Evolutionary conservation across 1,140 invertebrate species (phyloP).

Genomic region (Physella acuta): DNA sequence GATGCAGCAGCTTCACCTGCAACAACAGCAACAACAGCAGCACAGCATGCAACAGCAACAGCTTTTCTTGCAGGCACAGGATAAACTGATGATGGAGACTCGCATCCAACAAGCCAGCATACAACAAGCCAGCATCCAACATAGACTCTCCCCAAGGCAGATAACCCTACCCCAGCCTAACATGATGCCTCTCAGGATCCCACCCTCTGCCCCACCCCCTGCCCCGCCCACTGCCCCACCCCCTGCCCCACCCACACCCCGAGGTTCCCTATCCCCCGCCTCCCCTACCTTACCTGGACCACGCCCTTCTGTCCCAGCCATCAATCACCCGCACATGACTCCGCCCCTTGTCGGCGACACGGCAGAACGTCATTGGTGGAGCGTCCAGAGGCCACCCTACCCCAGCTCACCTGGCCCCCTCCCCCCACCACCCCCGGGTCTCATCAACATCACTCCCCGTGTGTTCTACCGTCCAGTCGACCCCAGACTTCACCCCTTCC

Average conservation of each 20-base stretch:
- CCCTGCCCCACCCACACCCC: neutral
- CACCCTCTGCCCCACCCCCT: neutral
- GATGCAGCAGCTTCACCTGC: neutral
- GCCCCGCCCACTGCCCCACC: neutral
- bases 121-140: neutral
- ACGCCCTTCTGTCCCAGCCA: neutral
- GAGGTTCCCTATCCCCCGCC: neutral
- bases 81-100: neutral
- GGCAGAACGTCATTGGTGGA: conserved; percentile 12
- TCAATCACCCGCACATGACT: neutral
- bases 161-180: too few species aligned
- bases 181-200: neutral
- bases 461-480: neutral
- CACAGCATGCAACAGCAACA: neutral
- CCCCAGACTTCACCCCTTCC: neutral
- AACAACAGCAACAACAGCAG: neutral
- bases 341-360: neutral
- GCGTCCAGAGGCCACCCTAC: neutral
- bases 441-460: neutral
- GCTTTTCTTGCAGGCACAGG: neutral
- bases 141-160: too few species aligned
- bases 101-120: neutral
- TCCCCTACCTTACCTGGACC: conserved; percentile 7
- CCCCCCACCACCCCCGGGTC: neutral
- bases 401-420: neutral